Conservation (phyloP, 2,888 invertebrate genomes). For the Apeira syringaria region DNA sequence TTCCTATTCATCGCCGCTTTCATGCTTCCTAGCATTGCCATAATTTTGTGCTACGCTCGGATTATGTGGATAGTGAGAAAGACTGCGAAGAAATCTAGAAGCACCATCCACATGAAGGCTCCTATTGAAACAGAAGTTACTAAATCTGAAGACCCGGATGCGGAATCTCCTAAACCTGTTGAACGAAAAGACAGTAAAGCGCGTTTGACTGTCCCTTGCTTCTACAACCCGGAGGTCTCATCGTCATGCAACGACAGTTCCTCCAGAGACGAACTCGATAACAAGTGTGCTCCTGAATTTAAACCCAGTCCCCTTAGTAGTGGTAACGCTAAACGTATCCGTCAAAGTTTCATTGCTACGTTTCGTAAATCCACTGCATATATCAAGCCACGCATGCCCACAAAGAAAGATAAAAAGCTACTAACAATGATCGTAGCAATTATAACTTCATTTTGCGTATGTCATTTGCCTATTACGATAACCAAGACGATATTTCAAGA, state of each 20-base stretch:
- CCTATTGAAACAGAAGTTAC: constrained; percentile 56
- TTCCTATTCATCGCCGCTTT: constrained; percentile 93
- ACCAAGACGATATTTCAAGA: constrained; percentile 89
- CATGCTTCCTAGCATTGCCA: constrained; percentile 91
- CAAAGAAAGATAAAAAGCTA: constrained; percentile 88
- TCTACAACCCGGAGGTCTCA: constrained; percentile 53
- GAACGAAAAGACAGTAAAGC: constrained; percentile 18
- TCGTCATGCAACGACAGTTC: constrained; percentile 38
- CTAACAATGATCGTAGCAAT: constrained; percentile 95
- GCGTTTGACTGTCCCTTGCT: constrained; percentile 33
- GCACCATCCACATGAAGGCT: constrained; percentile 41
- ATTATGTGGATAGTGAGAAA: constrained; percentile 91
- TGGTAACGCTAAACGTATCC: constrained; percentile 44
- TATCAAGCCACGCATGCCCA: constrained; percentile 85
- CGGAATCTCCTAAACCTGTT: too few species aligned
- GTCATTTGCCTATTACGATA: constrained; percentile 95
- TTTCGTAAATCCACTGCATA: constrained; percentile 57
- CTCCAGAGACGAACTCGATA: constrained; percentile 56
- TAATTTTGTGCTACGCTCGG: constrained; percentile 91
- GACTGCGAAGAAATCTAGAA: constrained; percentile 85
- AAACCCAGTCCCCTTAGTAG: constrained; percentile 40
- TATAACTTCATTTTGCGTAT: constrained; percentile 94
- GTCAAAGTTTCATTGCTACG: constrained; percentile 55
- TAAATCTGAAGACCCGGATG: constrained; percentile 43
- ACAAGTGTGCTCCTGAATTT: constrained; percentile 48